phyloP scores from a whole-genome alignment of 2,113 vertebrate genomes.

The Brachypteracias leptosomus region DNA sequence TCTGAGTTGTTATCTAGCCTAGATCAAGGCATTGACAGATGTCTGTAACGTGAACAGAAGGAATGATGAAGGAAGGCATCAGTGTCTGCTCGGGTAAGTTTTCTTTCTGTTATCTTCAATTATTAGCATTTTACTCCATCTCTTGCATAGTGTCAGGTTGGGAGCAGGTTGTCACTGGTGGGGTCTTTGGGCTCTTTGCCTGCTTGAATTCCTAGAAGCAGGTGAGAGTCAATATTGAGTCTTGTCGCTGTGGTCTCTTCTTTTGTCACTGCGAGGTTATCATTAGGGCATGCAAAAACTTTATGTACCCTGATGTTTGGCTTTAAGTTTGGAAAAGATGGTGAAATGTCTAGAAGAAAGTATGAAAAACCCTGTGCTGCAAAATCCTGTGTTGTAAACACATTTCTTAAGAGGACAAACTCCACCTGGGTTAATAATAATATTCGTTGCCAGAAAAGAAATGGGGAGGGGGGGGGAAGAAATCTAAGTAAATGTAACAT shows the following conservation, averaged over 20 bases:
- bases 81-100: slow-evolving; percentile 52
- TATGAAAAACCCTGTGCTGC: background rate
- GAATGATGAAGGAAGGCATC: slow-evolving; percentile 19
- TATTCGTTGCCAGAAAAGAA: slow-evolving; percentile 1
- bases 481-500: background rate
- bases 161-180: background rate
- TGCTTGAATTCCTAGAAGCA: background rate
- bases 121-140: background rate
- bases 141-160: background rate
- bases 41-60: slow-evolving; percentile 18
- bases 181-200: background rate
- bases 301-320: background rate
- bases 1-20: background rate
- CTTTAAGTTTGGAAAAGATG: background rate
- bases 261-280: background rate
- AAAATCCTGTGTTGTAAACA: background rate
- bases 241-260: background rate
- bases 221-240: background rate
- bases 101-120: background rate
- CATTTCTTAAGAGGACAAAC: background rate
- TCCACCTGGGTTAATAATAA: background rate
- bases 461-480: background rate
- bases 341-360: background rate
- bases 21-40: background rate
- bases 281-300: background rate